A percentile compares a stretch with the other conserved stretches of the same genome.
phyloP scores from a whole-genome alignment of 2,113 vertebrate species.

The Lepisosteus oculatus region DNA sequence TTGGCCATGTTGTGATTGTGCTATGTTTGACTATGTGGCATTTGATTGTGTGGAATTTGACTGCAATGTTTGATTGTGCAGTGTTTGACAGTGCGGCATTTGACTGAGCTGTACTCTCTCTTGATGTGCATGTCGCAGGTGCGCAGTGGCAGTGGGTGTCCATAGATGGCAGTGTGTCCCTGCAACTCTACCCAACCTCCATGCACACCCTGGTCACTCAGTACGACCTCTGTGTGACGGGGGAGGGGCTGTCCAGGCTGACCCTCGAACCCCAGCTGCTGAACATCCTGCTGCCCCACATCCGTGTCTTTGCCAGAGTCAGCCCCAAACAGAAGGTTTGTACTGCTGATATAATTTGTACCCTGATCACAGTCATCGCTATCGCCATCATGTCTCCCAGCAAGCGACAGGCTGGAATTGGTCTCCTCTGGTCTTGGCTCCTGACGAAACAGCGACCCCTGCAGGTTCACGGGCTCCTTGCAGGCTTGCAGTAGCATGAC shows the following conservation, averaged over 20 bases:
- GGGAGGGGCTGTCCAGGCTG: constrained; percentile 80
- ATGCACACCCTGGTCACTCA: constrained; percentile 53
- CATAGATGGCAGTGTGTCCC: constrained; percentile 63
- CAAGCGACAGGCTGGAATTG: too few species aligned
- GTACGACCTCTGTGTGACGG: constrained; percentile 85
- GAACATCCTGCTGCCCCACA: constrained; percentile 58
- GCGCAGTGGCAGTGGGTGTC: constrained; percentile 79
- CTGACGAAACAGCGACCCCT: too few species aligned
- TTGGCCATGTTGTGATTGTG: background rate
- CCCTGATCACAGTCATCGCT: too few species aligned
- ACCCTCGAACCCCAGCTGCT: constrained; percentile 54
- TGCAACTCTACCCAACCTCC: constrained; percentile 57
- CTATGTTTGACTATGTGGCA: background rate
- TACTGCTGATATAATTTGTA: background rate
- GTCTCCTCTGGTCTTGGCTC: too few species aligned
- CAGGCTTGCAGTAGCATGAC: too few species aligned
- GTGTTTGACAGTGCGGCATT: rapidly evolving
- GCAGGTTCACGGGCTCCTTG: too few species aligned
- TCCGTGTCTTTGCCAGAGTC: constrained; percentile 68
- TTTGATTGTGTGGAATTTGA: background rate
- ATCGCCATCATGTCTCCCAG: too few species aligned
- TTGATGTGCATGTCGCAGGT: constrained; percentile 48
- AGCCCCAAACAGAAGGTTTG: constrained; percentile 73
- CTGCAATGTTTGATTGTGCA: background rate
- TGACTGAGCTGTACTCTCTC: too few species aligned